Evolutionary conservation across 2,797 vertebrate species (phyloP).

Genomic region (Sebastes oblongus): DNA sequence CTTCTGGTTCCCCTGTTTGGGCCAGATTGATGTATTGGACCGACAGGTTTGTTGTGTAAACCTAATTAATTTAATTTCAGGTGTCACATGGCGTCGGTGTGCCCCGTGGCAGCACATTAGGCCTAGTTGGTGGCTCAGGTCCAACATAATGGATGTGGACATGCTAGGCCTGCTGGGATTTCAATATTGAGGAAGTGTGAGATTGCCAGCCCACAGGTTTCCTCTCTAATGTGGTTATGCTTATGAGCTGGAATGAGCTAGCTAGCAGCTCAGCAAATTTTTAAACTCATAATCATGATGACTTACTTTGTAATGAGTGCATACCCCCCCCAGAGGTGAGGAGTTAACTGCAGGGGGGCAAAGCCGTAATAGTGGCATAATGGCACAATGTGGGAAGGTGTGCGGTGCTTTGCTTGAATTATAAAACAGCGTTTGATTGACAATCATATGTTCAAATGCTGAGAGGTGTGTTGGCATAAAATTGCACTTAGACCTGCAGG

Average conservation of each 20-base stretch:
- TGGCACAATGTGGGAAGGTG: conserved; percentile 43
- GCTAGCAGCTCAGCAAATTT: conserved; percentile 79
- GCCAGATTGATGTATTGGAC: conserved; percentile 62
- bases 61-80: conserved; percentile 75
- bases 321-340: conserved; percentile 67
- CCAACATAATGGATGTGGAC: conserved; percentile 78
- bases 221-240: conserved; percentile 80
- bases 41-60: conserved; percentile 66
- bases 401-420: conserved; percentile 37
- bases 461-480: conserved; percentile 23
- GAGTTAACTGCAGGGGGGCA: conserved; percentile 62
- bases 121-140: conserved; percentile 66
- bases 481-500: not conserved
- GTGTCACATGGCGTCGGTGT: conserved; percentile 63
- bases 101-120: conserved; percentile 66
- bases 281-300: conserved; percentile 82
- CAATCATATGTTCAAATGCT: conserved; percentile 30
- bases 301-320: conserved; percentile 80
- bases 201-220: conserved; percentile 79
- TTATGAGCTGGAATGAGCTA: conserved; percentile 78
- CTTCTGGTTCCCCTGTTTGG: conserved; percentile 44
- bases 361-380: conserved; percentile 54
- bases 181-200: conserved; percentile 72
- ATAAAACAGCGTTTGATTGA: conserved; percentile 35
- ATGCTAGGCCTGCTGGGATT: conserved; percentile 73